Evolutionary conservation across 2,888 invertebrate species (phyloP), one percentile per base, ranked within the genome.

Genomic region (Timandra comae): DNA sequence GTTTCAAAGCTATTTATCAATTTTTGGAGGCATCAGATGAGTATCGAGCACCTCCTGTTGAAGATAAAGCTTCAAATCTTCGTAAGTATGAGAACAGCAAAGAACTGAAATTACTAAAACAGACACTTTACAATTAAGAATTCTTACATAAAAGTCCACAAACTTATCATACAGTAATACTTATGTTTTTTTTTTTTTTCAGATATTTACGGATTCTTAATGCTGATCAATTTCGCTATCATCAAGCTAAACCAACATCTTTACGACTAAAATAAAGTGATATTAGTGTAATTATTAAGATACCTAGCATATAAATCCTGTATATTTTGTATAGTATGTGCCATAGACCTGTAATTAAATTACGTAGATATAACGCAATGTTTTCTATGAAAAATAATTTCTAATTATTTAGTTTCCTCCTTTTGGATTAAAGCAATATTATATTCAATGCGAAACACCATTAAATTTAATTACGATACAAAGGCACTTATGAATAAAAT

Each of bases 1-100:
- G 98, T 27, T 99, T 99, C 78, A 93, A 94, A 63, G 98, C 97
- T 6, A 91, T 92, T 47, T 98, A 95, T 79, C 92, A 93, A 63
- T 98, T 98, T 78, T 74, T 91, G 63, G 90, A 91, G 75, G 90
- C 91, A 58, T 88, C 89, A 35, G 92, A 91, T 63, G 80, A 84
- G 52, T 85, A 85, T 54, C 66, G 70, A 56, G 69, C 78, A 33
- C 82, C 81, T 12, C 77, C 82, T 20, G 63, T 77, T 39, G 69
- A 71, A 49, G 80, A 82, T 57, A 67, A 61, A 38, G 73, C 77
- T 63, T 70, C 75, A 29, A 55, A 62, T 55, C 61, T 59, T 41
- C 58, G 82, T 84, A 61, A 75, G 81, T 74, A 23, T 32, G n/a
- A n/a, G n/a, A n/a, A n/a, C n/a, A n/a, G n/a, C n/a, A n/a, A n/a